phyloP scores from a whole-genome alignment of 2,797 vertebrate species.

The Brotogeris chrysoptera region DNA sequence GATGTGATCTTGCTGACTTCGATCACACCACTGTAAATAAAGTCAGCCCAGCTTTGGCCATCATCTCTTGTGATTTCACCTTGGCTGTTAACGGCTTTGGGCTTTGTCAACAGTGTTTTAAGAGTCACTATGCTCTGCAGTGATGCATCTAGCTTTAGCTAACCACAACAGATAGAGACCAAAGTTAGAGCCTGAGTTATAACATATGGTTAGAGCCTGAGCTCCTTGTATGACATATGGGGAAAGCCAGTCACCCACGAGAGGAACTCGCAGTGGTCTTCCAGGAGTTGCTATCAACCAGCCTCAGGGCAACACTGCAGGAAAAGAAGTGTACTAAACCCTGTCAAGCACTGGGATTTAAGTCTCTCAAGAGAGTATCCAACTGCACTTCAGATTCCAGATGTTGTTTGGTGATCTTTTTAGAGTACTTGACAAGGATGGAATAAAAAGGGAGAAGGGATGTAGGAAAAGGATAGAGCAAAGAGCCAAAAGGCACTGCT shows the following conservation, averaged over 20 bases:
- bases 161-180: neutral
- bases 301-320: neutral
- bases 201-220: neutral
- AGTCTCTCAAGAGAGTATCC: neutral
- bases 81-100: neutral
- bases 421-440: neutral
- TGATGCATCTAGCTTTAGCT: neutral
- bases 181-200: neutral
- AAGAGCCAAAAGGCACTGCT: neutral
- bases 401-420: neutral
- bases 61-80: neutral
- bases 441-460: neutral
- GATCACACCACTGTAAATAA: neutral
- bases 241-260: accelerated
- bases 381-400: neutral
- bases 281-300: neutral
- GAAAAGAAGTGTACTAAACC: neutral
- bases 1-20: neutral
- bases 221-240: neutral
- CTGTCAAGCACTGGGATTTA: neutral
- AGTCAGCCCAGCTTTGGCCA: neutral
- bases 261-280: neutral
- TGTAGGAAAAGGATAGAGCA: neutral
- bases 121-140: neutral
- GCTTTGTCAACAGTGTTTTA: neutral